Base-by-base conservation (phyloP, 2,888 invertebrate species). In the Tryphoninae sp. region DNA sequence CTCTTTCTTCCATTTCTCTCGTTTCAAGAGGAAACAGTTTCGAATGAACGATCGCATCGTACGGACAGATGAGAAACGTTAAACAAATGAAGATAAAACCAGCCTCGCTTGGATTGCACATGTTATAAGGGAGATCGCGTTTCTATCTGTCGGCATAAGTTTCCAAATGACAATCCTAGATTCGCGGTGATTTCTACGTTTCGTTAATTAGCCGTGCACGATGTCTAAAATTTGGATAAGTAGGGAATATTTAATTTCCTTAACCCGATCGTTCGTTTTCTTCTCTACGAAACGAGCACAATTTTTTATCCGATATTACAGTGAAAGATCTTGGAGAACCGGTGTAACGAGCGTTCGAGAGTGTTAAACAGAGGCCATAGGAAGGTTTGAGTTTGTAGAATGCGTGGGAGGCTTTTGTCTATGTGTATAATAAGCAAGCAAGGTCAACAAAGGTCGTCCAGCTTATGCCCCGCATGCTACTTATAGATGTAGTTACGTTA, bases 11-110 rank as follows among this genome's bases (percentile, higher is more conserved):
- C 19, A 33, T 79, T 68, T 22, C 11, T 58, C 22, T 49, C 16
- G 61, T 69, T 58, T 16, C 55, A 45, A 40, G 42, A 76, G 13
- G 42, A 76, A 80, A 75, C n/a, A 59, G 49, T 68, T 74, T 74
- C 73, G 23, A 53, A 69, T 16, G 49, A 65, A 69, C 22, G 49
- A 65, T 51, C 40, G 42, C 19, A 74, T 72, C 23, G 65, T n/a
- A 45, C 26, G 42, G 61, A 61, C 16, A 11, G 40, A 53, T 58
- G 67, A 23, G 64, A 65, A 59, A 23, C 16, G 19, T 40, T 13
- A 16, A 58, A 16, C 16, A 77, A 45, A 45, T 45, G 45, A 51
- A 40, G 16, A 26, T 40, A 45, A 61, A 55, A 73, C 58, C 59
- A 78, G 11, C 59, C 40, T 69, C 62, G 53, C 61, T 33, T 11